Percentiles rank a stretch among this genome's conserved stretches.
Evolutionary conservation across 1,140 invertebrate genomes (phyloP).

Genomic region (Trachymyrmex cornetzi): DNA sequence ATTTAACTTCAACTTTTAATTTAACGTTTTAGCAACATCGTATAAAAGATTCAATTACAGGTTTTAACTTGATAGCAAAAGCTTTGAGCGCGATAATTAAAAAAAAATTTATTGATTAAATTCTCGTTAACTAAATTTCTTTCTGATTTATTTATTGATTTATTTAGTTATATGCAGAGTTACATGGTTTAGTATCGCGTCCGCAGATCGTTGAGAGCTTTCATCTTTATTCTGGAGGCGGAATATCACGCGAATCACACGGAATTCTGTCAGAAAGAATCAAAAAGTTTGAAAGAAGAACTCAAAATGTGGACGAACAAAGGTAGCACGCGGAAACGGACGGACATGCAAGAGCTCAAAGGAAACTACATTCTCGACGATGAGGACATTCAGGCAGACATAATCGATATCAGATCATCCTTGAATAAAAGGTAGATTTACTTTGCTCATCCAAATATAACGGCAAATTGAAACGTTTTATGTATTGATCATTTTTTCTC

Average conservation of each 20-base stretch:
- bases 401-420: slow-evolving; percentile 78
- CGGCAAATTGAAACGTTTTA: neutral
- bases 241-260: slow-evolving; percentile 79
- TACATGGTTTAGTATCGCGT: neutral
- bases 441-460: neutral
- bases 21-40: neutral
- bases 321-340: slow-evolving; percentile 36
- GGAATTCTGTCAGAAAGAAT: slow-evolving; percentile 75
- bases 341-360: slow-evolving; percentile 60
- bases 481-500: neutral
- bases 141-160: neutral
- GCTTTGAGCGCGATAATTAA: neutral
- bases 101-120: neutral
- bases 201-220: slow-evolving; percentile 82
- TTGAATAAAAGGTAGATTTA: slow-evolving; percentile 79
- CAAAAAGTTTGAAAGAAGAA: neutral
- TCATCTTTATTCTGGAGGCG: slow-evolving; percentile 83
- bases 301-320: slow-evolving; percentile 16
- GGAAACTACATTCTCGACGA: slow-evolving; percentile 81
- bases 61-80: neutral
- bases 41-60: neutral
- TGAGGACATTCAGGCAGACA: slow-evolving; percentile 56
- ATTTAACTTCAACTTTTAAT: neutral
- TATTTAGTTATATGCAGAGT: neutral
- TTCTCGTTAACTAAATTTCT: slow-evolving; percentile 1